Evolutionary conservation across 1,140 invertebrate species (phyloP).

Genomic region (Papilio xuthus): DNA sequence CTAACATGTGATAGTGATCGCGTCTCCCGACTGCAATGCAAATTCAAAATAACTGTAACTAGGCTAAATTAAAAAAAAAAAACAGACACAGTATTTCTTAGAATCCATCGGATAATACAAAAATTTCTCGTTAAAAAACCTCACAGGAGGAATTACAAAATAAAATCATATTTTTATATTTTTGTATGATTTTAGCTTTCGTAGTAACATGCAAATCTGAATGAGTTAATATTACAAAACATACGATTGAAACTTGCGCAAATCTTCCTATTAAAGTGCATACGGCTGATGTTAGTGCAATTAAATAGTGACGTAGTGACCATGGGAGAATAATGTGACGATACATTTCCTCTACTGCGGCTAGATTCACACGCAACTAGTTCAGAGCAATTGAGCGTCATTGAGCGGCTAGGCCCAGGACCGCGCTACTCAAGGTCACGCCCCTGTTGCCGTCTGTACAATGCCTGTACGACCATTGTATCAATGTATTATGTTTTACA

Average conservation of each 20-base stretch:
- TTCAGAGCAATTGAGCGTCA: conserved; percentile 76
- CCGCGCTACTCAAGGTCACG: conserved; percentile 70
- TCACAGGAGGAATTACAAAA: not conserved
- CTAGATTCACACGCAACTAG: conserved; percentile 72
- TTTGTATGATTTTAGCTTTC: not conserved
- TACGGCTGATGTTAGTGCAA: conserved; percentile 18
- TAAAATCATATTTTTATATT: too few species aligned
- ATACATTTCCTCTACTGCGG: conserved; percentile 54
- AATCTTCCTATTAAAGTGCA: not conserved
- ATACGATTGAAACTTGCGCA: conserved; percentile 3
- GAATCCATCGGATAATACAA: not conserved
- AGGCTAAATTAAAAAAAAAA: not conserved
- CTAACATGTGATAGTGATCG: conserved; percentile 45
- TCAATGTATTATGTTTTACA: conserved; percentile 14
- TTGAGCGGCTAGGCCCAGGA: conserved; percentile 68
- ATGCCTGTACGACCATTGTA: conserved; percentile 29
- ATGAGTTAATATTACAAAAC: not conserved
- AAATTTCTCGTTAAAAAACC: not conserved
- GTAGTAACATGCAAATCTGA: not conserved
- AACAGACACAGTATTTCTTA: not conserved
- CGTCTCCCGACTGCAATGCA: conserved; percentile 31
- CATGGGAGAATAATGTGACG: conserved; percentile 45
- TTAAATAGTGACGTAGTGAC: conserved; percentile 41
- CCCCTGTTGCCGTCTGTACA: conserved; percentile 55
- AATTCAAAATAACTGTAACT: not conserved